Conservation (phyloP, 1,140 invertebrate species). For the Heliothis subflexa region DNA sequence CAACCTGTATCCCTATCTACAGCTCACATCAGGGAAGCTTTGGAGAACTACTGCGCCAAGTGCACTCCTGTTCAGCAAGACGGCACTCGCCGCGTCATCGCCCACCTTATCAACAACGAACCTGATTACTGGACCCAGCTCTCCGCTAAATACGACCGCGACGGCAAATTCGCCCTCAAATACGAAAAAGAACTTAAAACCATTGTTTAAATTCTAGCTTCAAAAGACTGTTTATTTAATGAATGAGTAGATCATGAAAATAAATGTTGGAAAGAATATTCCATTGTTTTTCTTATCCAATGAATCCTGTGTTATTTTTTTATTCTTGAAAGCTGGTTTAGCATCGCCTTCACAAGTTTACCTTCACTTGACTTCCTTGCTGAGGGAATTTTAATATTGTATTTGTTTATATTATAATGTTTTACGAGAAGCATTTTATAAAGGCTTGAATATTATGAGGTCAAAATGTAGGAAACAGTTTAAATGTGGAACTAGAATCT, state of each 20-base stretch:
- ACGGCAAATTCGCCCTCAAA: constrained; percentile 86
- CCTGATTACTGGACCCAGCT: constrained; percentile 87
- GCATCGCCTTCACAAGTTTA: constrained; percentile 13
- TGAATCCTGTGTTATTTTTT: background rate
- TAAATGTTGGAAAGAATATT: background rate
- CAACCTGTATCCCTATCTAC: constrained; percentile 27
- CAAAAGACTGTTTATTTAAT: background rate
- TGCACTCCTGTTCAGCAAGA: constrained; percentile 87
- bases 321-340: constrained; percentile 2
- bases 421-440: background rate
- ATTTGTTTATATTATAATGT: constrained; percentile 13
- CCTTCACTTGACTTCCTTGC: constrained; percentile 14
- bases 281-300: background rate
- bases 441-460: background rate
- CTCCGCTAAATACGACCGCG: constrained; percentile 88
- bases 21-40: constrained; percentile 87
- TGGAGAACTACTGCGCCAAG: constrained; percentile 88
- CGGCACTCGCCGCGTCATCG: constrained; percentile 86
- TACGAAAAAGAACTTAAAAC: constrained; percentile 82
- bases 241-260: background rate
- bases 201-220: background rate
- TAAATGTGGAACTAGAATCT: too few species aligned
- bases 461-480: background rate
- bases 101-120: constrained; percentile 87
- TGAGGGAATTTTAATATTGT: background rate